These are phyloP conservation scores for Ceratina calcarata DNA, from an alignment of 1,140 invertebrate species.

Conservation along the genomic window DNA sequence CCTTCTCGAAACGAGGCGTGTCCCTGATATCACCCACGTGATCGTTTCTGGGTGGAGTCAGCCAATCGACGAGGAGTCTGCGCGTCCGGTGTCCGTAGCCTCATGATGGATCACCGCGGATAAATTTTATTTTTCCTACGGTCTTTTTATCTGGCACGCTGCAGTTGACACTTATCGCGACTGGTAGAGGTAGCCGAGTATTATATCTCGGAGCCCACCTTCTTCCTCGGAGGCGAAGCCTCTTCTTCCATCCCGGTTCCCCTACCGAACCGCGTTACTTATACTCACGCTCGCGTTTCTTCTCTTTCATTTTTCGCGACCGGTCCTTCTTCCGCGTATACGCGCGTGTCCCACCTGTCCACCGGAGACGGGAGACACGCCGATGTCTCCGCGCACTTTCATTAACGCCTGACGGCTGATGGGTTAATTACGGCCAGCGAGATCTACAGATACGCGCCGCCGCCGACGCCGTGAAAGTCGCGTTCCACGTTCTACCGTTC, in stretches of 20 bases:
- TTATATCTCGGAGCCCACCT: conserved; percentile 68
- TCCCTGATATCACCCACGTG: conserved; percentile 68
- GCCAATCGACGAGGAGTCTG: conserved; percentile 70
- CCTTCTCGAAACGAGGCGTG: conserved; percentile 56
- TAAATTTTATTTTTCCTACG: conserved; percentile 77
- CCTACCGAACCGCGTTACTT: conserved; percentile 29
- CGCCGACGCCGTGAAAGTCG: not conserved
- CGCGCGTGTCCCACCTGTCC: conserved; percentile 73
- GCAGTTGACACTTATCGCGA: conserved; percentile 80
- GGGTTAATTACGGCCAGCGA: conserved; percentile 69
- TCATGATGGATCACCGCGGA: conserved; percentile 77
- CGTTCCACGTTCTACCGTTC: not conserved
- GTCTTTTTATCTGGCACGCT: conserved; percentile 78
- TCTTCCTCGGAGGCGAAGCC: conserved; percentile 45
- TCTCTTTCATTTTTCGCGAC: conserved; percentile 23
- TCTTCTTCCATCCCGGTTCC: conserved; percentile 39
- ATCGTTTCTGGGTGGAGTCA: conserved; percentile 68
- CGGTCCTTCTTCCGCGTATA: conserved; percentile 52
- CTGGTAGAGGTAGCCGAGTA: conserved; percentile 63
- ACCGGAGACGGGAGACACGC: conserved; percentile 38
- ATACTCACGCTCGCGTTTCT: conserved; percentile 33
- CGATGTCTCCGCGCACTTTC: conserved; percentile 67
- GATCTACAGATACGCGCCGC: not conserved
- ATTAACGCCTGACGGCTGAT: conserved; percentile 73
- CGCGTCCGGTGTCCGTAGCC: conserved; percentile 69